These are phyloP conservation scores for Leuciscus idus DNA, from an alignment of 2,113 vertebrate genomes.

Conservation along the genomic window DNA sequence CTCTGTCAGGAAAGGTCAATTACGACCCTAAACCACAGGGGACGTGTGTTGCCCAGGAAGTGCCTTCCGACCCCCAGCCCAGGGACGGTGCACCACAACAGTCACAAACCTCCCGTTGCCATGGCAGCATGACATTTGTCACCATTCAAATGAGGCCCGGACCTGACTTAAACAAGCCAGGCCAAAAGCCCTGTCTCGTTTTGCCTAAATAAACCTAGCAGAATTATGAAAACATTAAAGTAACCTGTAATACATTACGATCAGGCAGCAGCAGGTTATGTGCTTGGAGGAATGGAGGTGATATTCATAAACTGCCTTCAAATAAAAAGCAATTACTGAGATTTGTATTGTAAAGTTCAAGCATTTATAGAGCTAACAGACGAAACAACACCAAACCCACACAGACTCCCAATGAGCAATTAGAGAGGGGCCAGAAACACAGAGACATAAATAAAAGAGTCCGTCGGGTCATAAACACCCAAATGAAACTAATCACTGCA, in stretches of 20 bases:
- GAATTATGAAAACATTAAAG: neutral
- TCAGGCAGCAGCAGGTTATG: neutral
- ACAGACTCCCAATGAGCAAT: slow-evolving; percentile 35
- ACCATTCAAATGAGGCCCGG: slow-evolving; percentile 53
- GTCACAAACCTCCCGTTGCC: slow-evolving; percentile 23
- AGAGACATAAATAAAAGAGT: neutral
- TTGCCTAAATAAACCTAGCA: slow-evolving; percentile 25
- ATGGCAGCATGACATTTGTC: slow-evolving; percentile 53
- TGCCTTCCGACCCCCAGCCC: slow-evolving; percentile 40
- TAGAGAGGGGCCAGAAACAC: neutral
- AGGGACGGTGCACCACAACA: slow-evolving; percentile 24
- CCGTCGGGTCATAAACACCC: neutral
- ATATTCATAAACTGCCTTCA: slow-evolving; percentile 24
- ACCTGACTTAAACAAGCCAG: slow-evolving; percentile 32
- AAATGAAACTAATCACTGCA: slow-evolving; percentile 16
- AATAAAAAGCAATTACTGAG: slow-evolving; percentile 36
- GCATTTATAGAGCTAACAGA: slow-evolving; percentile 11
- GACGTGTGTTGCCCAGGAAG: slow-evolving; percentile 53
- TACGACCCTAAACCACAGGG: slow-evolving; percentile 31
- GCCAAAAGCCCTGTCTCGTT: slow-evolving; percentile 20
- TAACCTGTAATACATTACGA: neutral
- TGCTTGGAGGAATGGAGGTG: neutral
- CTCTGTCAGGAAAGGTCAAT: slow-evolving; percentile 54
- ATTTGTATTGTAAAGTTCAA: slow-evolving; percentile 43
- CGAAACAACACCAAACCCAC: slow-evolving; percentile 32